Conservation (phyloP, 2,113 vertebrate species). For the Copsychus sechellarum region DNA sequence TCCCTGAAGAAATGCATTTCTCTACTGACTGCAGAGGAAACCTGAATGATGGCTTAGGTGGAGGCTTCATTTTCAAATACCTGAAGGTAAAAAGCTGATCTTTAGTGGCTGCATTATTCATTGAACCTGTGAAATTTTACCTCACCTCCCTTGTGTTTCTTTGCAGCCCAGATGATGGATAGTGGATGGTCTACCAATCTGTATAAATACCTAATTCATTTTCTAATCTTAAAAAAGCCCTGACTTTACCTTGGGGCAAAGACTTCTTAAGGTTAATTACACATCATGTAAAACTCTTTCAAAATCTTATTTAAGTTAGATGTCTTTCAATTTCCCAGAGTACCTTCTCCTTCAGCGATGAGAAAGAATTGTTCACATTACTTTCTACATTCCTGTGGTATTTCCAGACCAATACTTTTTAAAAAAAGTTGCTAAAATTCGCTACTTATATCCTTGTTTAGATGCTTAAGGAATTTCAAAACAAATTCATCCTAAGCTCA, state of each 20-base stretch:
- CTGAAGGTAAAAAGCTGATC: background rate
- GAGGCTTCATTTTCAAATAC: background rate
- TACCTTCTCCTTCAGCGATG: background rate
- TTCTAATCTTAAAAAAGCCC: slow-evolving; percentile 47
- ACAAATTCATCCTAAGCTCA: background rate
- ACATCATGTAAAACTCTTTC: slow-evolving; percentile 40
- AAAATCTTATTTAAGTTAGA: slow-evolving; percentile 55
- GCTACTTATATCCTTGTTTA: background rate
- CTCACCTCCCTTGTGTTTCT: background rate
- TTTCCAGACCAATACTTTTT: background rate
- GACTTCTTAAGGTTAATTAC: slow-evolving; percentile 63
- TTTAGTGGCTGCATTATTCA: background rate
- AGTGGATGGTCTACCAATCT: background rate
- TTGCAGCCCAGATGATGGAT: slow-evolving; percentile 13
- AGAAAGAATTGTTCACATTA: background rate
- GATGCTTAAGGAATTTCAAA: background rate
- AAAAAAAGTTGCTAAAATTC: background rate
- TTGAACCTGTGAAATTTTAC: background rate
- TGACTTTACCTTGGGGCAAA: slow-evolving; percentile 52
- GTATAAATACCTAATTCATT: slow-evolving; percentile 46
- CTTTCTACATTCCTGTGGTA: background rate
- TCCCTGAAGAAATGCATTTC: background rate
- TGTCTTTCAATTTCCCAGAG: slow-evolving; percentile 29
- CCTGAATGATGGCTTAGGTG: background rate
- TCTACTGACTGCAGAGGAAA: background rate